phyloP scores from a whole-genome alignment of 37 sponge, comb jelly and placozoan species.

The Aplysina aerophoba region DNA sequence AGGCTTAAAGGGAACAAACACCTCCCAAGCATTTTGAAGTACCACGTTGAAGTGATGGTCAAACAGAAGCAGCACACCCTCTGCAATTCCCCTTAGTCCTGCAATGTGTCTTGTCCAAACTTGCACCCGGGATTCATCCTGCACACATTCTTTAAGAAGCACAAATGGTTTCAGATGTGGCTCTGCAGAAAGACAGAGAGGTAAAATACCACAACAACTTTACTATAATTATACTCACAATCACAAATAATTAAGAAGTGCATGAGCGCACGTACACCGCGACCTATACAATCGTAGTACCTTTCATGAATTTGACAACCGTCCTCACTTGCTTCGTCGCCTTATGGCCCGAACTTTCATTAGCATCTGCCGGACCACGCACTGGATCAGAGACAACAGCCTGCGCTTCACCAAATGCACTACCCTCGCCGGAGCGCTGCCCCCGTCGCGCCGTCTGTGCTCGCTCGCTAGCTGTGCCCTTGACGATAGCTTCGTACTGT shows the following conservation, averaged over 20 bases:
- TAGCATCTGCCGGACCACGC: no score
- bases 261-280: neutral
- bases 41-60: slow-evolving; percentile 78
- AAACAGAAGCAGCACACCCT: slow-evolving; percentile 50
- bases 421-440: no score
- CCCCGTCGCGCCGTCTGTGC: no score
- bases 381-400: no score
- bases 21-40: slow-evolving; percentile 56
- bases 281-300: neutral
- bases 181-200: neutral
- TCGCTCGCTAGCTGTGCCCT: neutral
- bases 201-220: neutral
- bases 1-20: slow-evolving; percentile 58
- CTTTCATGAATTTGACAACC: slow-evolving; percentile 25
- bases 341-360: no score
- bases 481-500: slow-evolving; percentile 4
- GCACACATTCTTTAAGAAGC: slow-evolving; percentile 41
- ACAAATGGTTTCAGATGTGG: slow-evolving; percentile 15
- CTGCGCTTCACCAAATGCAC: no score
- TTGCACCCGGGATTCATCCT: slow-evolving; percentile 13
- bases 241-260: no score
- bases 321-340: neutral
- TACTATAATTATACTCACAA: no score
- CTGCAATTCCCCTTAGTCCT: slow-evolving; percentile 65
- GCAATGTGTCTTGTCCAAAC: slow-evolving; percentile 69